Conservation (phyloP, 2,113 vertebrate genomes). For the Trogon surrucura region DNA sequence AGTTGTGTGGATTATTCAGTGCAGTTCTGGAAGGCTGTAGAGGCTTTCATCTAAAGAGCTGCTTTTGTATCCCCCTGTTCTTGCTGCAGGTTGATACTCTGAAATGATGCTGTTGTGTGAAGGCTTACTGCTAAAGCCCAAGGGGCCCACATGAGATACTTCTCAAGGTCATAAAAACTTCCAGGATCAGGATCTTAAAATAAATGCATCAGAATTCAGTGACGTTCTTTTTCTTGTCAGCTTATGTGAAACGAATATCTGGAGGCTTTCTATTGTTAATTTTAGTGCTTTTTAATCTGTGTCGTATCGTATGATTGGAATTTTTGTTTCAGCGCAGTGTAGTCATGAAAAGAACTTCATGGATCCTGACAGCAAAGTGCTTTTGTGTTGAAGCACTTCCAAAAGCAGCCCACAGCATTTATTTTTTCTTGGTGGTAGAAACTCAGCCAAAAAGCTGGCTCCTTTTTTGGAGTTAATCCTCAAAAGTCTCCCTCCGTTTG, state of each 20-base stretch:
- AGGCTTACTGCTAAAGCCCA: neutral
- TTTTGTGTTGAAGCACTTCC: slow-evolving; percentile 36
- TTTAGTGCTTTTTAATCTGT: slow-evolving; percentile 29
- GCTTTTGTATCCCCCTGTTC: neutral
- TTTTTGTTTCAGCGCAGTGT: neutral
- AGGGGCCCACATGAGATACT: neutral
- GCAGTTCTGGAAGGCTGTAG: neutral
- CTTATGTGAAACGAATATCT: neutral
- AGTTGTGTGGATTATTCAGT: neutral
- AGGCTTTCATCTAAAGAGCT: neutral
- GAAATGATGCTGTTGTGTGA: neutral
- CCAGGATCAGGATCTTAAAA: neutral
- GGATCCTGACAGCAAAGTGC: slow-evolving; percentile 2
- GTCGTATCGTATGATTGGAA: neutral
- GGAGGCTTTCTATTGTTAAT: neutral
- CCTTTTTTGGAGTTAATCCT: slow-evolving; percentile 17
- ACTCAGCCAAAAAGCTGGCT: neutral
- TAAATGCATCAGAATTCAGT: neutral
- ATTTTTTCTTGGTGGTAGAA: slow-evolving; percentile 27
- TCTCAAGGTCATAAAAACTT: neutral
- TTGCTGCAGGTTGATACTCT: neutral
- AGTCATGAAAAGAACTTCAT: neutral
- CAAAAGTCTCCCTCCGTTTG: neutral
- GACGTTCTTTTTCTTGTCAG: neutral
- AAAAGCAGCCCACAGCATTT: slow-evolving; percentile 28